phyloP scores from a whole-genome alignment of 2,888 invertebrate genomes.

The Hydrotaea cyrtoneurina region DNA sequence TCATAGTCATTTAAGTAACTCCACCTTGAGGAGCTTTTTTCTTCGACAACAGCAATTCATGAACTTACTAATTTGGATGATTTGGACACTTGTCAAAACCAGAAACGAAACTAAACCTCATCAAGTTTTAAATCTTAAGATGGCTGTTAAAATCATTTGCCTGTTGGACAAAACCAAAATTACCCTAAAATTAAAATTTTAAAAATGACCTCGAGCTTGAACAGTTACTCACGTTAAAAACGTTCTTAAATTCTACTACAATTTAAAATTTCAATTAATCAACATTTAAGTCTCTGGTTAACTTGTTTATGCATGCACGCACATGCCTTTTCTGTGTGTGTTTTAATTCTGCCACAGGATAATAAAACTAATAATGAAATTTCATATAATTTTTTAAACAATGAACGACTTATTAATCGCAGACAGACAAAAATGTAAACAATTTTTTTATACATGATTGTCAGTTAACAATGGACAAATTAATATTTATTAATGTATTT shows the following conservation, averaged over 20 bases:
- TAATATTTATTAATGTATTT: not conserved
- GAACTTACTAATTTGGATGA: no score
- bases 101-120: no score
- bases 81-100: no score
- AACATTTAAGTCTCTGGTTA: not conserved
- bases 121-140: no score
- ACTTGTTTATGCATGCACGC: not conserved
- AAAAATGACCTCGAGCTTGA: no score
- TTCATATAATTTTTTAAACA: constrained; percentile 4
- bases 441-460: not conserved
- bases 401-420: not conserved
- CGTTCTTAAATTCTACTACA: not conserved
- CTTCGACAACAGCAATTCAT: not conserved
- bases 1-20: not conserved
- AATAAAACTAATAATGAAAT: constrained; percentile 20
- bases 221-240: no score
- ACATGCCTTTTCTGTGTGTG: not conserved
- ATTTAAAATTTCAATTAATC: constrained; percentile 7
- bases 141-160: no score
- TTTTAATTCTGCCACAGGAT: constrained; percentile 2
- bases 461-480: not conserved
- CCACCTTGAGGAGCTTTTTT: not conserved
- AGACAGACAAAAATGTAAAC: not conserved
- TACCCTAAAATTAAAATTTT: no score
- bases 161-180: no score